Percentiles rank a stretch among this genome's conserved stretches.
phyloP scores from a whole-genome alignment of 2,888 invertebrate genomes.

The Lymantria monacha region DNA sequence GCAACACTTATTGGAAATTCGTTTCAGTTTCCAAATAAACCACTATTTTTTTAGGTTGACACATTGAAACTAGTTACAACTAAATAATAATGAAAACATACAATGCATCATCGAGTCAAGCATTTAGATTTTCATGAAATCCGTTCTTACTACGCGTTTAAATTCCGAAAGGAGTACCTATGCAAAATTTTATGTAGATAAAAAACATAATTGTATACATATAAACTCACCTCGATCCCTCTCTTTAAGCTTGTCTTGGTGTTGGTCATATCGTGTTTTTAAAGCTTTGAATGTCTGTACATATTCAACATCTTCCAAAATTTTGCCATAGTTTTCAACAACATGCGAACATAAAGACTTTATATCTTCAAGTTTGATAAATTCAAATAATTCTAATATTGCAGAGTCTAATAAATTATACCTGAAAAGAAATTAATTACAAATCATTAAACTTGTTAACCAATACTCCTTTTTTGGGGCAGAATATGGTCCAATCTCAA shows the following conservation, averaged over 20 bases:
- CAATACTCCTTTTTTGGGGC: neutral
- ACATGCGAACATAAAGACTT: constrained; percentile 95
- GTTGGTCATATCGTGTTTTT: constrained; percentile 94
- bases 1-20: too few relatives aligned
- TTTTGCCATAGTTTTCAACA: constrained; percentile 97
- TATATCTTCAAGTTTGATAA: constrained; percentile 96
- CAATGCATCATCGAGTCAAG: too few relatives aligned
- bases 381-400: constrained; percentile 99
- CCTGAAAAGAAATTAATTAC: constrained; percentile 50
- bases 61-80: too few relatives aligned
- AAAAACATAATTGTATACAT: neutral
- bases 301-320: constrained; percentile 96
- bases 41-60: too few relatives aligned
- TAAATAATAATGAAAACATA: too few relatives aligned
- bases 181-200: too few relatives aligned
- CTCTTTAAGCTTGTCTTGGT: constrained; percentile 94
- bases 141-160: too few relatives aligned
- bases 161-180: too few relatives aligned
- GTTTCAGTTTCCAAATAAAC: too few relatives aligned
- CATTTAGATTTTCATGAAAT: too few relatives aligned
- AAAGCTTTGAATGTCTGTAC: constrained; percentile 98
- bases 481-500: too few relatives aligned
- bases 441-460: neutral
- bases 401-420: constrained; percentile 99
- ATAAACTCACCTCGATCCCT: constrained; percentile 85